Percentiles rank a stretch among this genome's conserved stretches.
Conservation (phyloP, 1,140 invertebrate genomes). For the Bathynomus jamesi region DNA sequence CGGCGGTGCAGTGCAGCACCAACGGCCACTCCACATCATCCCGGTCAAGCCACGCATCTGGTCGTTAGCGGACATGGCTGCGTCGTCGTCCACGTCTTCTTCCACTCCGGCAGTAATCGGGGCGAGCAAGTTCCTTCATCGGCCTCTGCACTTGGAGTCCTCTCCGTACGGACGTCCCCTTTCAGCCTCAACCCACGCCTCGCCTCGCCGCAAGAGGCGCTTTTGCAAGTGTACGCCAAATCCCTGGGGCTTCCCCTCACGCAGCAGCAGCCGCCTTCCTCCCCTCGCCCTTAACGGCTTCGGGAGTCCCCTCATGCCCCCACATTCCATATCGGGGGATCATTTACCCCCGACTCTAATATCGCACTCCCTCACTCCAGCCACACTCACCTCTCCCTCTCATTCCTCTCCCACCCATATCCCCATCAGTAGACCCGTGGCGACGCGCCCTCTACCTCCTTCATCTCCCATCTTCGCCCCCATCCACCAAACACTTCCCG, state of each 20-base stretch:
- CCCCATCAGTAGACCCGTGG: slow-evolving; percentile 23
- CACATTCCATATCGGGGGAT: slow-evolving; percentile 10
- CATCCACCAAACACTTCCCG: slow-evolving; percentile 25
- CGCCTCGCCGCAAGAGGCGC: slow-evolving; percentile 33
- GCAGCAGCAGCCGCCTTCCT: not conserved
- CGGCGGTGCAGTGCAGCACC: slow-evolving; percentile 27
- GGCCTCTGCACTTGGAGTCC: slow-evolving; percentile 26
- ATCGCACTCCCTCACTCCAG: slow-evolving; percentile 15
- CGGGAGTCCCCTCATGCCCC: slow-evolving; percentile 7
- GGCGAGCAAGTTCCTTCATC: slow-evolving; percentile 30
- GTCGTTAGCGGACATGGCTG: slow-evolving; percentile 84
- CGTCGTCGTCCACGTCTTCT: slow-evolving; percentile 27
- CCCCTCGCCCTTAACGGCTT: slow-evolving; percentile 24
- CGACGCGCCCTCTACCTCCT: slow-evolving; percentile 23
- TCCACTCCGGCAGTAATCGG: slow-evolving; percentile 25
- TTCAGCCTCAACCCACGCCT: slow-evolving; percentile 16
- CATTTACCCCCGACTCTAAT: slow-evolving; percentile 20
- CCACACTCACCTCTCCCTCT: slow-evolving; percentile 16
- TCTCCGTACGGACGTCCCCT: slow-evolving; percentile 33
- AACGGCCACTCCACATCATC: slow-evolving; percentile 32
- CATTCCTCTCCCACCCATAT: not conserved
- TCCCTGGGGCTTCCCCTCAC: not conserved
- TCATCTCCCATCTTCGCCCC: slow-evolving; percentile 13
- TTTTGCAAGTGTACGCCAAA: slow-evolving; percentile 30
- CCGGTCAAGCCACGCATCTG: slow-evolving; percentile 73